Percentiles rank a stretch among this genome's conserved stretches.
Evolutionary conservation across 2,888 invertebrate genomes (phyloP).

Genomic region (Mechanitis mazaeus): DNA sequence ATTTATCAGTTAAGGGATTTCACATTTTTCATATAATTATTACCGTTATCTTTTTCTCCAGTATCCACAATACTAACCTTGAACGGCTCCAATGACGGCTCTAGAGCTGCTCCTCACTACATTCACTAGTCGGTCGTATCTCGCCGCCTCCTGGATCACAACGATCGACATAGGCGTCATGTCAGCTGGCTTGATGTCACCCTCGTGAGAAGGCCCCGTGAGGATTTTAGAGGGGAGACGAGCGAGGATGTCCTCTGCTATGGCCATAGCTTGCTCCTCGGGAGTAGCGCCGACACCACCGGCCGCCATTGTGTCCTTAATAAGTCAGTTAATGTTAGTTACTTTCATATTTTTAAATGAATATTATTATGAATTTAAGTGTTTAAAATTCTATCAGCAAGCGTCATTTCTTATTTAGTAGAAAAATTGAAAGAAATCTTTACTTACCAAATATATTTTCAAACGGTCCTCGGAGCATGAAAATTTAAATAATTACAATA

Average conservation of each 20-base stretch:
- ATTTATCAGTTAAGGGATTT: too few relatives aligned
- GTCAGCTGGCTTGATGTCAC: slow-evolving; percentile 84
- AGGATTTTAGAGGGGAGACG: slow-evolving; percentile 84
- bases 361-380: neutral
- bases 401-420: neutral
- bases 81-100: slow-evolving; percentile 90
- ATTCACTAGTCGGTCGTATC: slow-evolving; percentile 84
- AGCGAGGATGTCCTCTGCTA: slow-evolving; percentile 85
- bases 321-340: neutral
- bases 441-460: slow-evolving; percentile 60
- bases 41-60: too few relatives aligned
- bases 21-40: neutral
- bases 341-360: neutral
- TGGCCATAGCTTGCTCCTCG: slow-evolving; percentile 87
- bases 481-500: slow-evolving; percentile 32
- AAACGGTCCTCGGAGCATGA: slow-evolving; percentile 70
- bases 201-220: slow-evolving; percentile 80
- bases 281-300: slow-evolving; percentile 81
- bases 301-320: slow-evolving; percentile 78
- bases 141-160: slow-evolving; percentile 89
- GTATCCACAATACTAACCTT: slow-evolving; percentile 74
- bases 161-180: slow-evolving; percentile 96
- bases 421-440: slow-evolving; percentile 9
- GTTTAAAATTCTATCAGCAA: neutral
- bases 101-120: slow-evolving; percentile 85